phyloP scores from a whole-genome alignment of 1,140 invertebrate species.

The Agrilus planipennis region DNA sequence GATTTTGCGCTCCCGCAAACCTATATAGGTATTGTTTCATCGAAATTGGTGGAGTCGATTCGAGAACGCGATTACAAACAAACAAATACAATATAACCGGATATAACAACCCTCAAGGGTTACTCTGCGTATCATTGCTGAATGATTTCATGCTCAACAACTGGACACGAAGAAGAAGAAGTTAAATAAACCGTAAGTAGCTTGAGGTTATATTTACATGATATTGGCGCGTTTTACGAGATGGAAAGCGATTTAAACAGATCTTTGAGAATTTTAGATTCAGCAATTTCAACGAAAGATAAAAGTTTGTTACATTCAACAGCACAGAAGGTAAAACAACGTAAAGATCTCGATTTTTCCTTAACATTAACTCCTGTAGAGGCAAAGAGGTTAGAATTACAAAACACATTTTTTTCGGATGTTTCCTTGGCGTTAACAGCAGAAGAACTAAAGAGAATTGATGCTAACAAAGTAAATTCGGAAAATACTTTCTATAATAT shows the following conservation, averaged over 20 bases:
- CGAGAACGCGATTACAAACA: no score
- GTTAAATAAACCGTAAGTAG: no score
- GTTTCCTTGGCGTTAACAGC: slow-evolving; percentile 26
- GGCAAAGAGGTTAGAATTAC: not conserved
- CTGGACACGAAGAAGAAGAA: no score
- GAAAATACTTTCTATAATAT: slow-evolving; percentile 36
- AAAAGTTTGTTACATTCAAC: not conserved
- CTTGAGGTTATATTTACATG: no score
- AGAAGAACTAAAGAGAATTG: slow-evolving; percentile 29
- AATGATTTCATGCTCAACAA: no score
- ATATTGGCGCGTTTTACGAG: no score
- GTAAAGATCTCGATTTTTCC: not conserved
- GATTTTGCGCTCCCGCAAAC: no score
- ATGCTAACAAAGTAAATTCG: slow-evolving; percentile 6
- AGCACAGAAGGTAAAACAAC: not conserved
- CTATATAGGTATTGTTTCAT: no score
- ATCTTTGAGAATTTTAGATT: slow-evolving; percentile 28
- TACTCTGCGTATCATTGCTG: no score
- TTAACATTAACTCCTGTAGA: not conserved
- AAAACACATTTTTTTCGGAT: not conserved
- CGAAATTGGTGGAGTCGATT: no score
- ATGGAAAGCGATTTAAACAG: slow-evolving; percentile 30
- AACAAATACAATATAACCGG: no score
- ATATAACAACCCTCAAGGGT: no score
- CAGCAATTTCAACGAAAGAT: slow-evolving; percentile 11